These are phyloP conservation scores for Sciurus niger DNA, from an alignment of 2,113 vertebrate species.

Conservation along the genomic window DNA sequence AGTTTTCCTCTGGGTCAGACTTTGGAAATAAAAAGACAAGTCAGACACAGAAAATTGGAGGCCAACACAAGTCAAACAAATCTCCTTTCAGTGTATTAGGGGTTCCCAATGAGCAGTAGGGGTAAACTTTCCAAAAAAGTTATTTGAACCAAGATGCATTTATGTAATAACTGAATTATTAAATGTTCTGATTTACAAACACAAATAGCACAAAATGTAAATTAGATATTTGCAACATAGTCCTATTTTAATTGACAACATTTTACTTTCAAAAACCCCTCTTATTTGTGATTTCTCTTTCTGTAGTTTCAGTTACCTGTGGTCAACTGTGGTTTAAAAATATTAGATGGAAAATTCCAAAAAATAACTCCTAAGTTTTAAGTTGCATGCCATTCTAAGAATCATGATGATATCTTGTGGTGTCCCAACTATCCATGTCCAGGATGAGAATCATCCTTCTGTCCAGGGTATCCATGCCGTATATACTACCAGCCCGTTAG, in stretches of 20 bases:
- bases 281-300: not conserved
- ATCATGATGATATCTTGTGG: not conserved
- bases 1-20: not conserved
- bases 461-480: not conserved
- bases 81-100: too few relatives aligned
- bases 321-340: not conserved
- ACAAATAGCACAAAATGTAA: not conserved
- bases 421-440: not conserved
- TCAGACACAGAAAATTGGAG: not conserved
- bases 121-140: not conserved
- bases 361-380: not conserved
- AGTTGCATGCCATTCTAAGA: not conserved
- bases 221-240: not conserved
- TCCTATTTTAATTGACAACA: not conserved
- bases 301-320: not conserved
- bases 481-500: not conserved
- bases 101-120: not conserved
- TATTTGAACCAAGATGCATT: not conserved
- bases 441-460: not conserved
- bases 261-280: not conserved
- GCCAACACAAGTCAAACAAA: not conserved
- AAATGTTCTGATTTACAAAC: not conserved
- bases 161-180: not conserved
- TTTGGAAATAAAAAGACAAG: not conserved
- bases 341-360: not conserved